phyloP scores from a whole-genome alignment of 2,888 invertebrate species.

The Microctonus aethiopoides region DNA sequence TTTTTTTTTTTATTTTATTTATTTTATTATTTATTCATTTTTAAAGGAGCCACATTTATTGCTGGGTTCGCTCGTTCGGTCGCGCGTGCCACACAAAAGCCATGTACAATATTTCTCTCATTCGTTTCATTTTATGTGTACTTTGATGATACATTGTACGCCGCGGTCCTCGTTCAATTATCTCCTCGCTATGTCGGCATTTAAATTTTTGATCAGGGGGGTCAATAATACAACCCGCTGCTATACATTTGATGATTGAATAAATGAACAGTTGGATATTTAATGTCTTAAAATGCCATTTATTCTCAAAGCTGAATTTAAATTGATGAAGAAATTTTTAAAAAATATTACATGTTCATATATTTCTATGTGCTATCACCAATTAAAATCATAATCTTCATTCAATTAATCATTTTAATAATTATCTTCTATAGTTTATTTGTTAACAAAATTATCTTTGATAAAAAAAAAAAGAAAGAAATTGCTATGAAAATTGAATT shows the following conservation, averaged over 20 bases:
- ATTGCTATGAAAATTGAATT: too few relatives aligned
- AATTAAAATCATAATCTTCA: neutral
- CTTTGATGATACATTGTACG: neutral
- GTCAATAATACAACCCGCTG: constrained; percentile 12
- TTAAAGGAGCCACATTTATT: constrained; percentile 24
- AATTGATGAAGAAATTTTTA: neutral
- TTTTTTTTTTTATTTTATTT: neutral
- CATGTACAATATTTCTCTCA: constrained; percentile 10
- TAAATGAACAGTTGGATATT: neutral
- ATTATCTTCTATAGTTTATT: neutral
- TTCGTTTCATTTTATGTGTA: neutral
- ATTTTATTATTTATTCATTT: constrained; percentile 13
- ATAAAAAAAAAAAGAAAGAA: neutral
- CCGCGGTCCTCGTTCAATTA: constrained; percentile 1
- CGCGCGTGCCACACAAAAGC: constrained; percentile 25
- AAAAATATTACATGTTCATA: too few relatives aligned
- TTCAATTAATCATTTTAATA: neutral
- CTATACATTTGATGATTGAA: neutral
- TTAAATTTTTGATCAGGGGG: constrained; percentile 45
- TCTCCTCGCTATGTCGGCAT: constrained; percentile 33
- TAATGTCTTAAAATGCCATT: neutral
- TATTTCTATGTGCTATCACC: neutral
- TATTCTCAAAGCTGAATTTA: neutral
- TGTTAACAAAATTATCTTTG: neutral
- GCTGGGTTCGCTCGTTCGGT: constrained; percentile 29